A percentile compares a stretch with the other conserved stretches of the same genome.
phyloP scores from a whole-genome alignment of 2,888 invertebrate species.

The Caenorhabditis becei region DNA sequence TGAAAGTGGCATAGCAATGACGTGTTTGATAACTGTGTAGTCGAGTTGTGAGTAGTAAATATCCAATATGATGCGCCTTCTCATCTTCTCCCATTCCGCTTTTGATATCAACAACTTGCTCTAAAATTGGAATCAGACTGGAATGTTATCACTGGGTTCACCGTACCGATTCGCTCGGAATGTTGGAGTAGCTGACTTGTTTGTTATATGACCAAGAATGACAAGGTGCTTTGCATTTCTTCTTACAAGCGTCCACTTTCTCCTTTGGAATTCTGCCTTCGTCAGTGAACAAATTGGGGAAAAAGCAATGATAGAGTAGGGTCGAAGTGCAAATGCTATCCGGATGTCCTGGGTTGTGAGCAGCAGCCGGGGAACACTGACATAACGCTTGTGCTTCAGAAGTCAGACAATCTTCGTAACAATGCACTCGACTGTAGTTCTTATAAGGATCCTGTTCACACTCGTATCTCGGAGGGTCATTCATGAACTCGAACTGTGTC shows the following conservation, averaged over 20 bases:
- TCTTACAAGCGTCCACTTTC: conserved; percentile 68
- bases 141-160: neutral
- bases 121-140: conserved; percentile 23
- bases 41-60: conserved; percentile 72
- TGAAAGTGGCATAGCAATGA: conserved; percentile 74
- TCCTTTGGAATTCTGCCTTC: conserved; percentile 46
- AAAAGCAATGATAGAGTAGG: conserved; percentile 72
- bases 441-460: conserved; percentile 69
- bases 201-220: conserved; percentile 76
- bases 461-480: conserved; percentile 76
- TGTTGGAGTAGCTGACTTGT: conserved; percentile 75
- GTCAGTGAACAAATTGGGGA: conserved; percentile 52
- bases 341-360: conserved; percentile 65
- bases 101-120: conserved; percentile 34
- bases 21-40: conserved; percentile 77
- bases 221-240: conserved; percentile 75
- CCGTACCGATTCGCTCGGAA: conserved; percentile 73
- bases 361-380: conserved; percentile 76
- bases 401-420: conserved; percentile 75
- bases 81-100: conserved; percentile 64
- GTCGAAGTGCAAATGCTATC: conserved; percentile 72
- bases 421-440: conserved; percentile 76
- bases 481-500: conserved; percentile 78
- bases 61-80: conserved; percentile 71
- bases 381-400: conserved; percentile 71